Base-by-base conservation (phyloP, 1,140 invertebrate genomes). In the Lanistes nyassanus region DNA sequence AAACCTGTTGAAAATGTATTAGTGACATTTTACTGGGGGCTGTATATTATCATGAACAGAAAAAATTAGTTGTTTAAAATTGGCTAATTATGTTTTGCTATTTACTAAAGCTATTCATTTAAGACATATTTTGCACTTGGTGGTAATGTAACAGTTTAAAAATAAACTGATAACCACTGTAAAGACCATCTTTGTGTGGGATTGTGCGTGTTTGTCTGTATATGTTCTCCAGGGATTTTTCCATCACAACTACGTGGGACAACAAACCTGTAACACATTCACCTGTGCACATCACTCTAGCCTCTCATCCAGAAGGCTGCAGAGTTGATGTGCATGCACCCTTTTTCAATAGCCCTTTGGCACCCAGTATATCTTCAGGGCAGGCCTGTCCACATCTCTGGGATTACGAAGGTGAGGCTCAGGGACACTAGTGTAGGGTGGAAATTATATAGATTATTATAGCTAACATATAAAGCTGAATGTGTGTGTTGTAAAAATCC, bases 381-480 rank as follows among this genome's bases (percentile, higher is more conserved):
- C 76, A 87, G 74, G 83, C 89, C 37, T 90, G 87, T 73, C 82
- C 80, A 11, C 78, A 85, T 51, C 81, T 91, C 3, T 91, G 89
- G 88, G 83, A 90, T 39, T 90, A 90, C 76, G 90, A 91, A 89
- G 89, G 89, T 90, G 64, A 68, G 39, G 53, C 42, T 7, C 26
- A 60, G 7, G 5, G 31, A 47, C 19, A 16, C 23, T 13, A 0
- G 13, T 13, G 4, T 29, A n/a, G n/a, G n/a, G n/a, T n/a, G n/a
- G n/a, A n/a, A n/a, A n/a, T n/a, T n/a, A n/a, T n/a, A n/a, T n/a
- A n/a, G n/a, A n/a, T n/a, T n/a, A n/a, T n/a, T n/a, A n/a, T n/a
- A n/a, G n/a, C n/a, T n/a, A n/a, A n/a, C n/a, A n/a, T n/a, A n/a
- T n/a, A n/a, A n/a, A n/a, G n/a, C n/a, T n/a, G n/a, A n/a, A n/a